Base-by-base conservation (phyloP, 2,113 vertebrate genomes). In the Ammospiza nelsoni region DNA sequence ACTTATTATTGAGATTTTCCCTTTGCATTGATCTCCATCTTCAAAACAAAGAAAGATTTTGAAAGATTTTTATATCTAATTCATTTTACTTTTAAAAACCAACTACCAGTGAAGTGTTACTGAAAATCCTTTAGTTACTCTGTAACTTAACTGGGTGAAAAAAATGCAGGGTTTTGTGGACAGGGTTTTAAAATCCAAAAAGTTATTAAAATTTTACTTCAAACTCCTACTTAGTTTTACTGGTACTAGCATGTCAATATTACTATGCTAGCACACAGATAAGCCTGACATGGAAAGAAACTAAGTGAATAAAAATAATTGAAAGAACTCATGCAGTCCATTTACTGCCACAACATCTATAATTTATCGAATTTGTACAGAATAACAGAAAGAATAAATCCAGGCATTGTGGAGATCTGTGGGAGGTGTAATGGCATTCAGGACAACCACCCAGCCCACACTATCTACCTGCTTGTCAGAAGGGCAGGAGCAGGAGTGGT, bases 361-460 rank as follows among this genome's bases (percentile, higher is more conserved):
- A 67, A 73, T 31, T 84, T 61, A 83, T 1, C 83, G 31, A 69
- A 52, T 79, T 79, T 85, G 6, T 44, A 49, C 10, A 35, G 52
- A 87, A 69, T 4, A 61, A 72, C 85, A 12, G 11, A 73, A 75
- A 55, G 12, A 54, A 57, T 79, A 65, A 66, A 82, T 44, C 19
- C 20, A 82, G 44, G 24, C 20, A 28, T 20, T 54, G 5, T 22
- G 54, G 37, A 46, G 49, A 66, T 27, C 44, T 1, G 0, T 46
- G 41, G 49, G 58, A 76, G 17, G 17, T 76, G 5, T 59, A 91
- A 44, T 18, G 37, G 20, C 13, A 3, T n/a, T 63, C 49, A 76
- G 41, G 31, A 78, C 18, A 25, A 27, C 8, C 13, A 9, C 14
- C 75, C 14, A 51, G 28, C 18, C 22, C 9, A 51, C 0, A 0